Evolutionary conservation across 1,140 invertebrate genomes (phyloP), one percentile per base, ranked within the genome.

Genomic region (Danaus melanippus): DNA sequence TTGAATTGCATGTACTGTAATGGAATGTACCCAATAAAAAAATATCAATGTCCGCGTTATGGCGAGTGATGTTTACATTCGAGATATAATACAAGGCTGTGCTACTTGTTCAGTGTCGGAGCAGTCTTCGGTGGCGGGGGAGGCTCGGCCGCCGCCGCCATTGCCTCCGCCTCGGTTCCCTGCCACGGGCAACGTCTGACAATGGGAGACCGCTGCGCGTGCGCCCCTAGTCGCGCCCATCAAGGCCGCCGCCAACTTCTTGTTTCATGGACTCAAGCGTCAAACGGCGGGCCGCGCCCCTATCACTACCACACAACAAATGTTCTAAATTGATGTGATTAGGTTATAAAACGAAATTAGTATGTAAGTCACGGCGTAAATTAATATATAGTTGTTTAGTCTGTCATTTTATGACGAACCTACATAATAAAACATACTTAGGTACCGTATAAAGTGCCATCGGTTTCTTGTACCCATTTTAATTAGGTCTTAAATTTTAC

Each of bases 101-200:
- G 21, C 21, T 32, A 32, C 21, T 32, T 32, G 2, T 32, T 7
- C 81, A 79, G 84, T 88, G 68, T 88, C 86, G 61, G 86, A 88
- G 67, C 83, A 85, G 70, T 88, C 86, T 67, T 86, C 86, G 69
- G 79, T 60, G 48, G 83, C 65, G 58, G 78, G 71, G 46, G 81
- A 79, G 53, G 79, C 61, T 8, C 74, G 89, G 69, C 87, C 89
- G 75, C 90, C 90, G 75, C 91, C 90, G 69, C 91, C 90, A 77
- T 89, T 92, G 86, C 91, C 91, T 64, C 90, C 90, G 76, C 90
- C 90, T 82, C 89, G 90, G 78, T 91, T 91, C 88, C 90, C 90
- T 69, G 88, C 89, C 82, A 88, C 88, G 85, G 90, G 89, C 78
- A 86, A 85, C 87, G 91, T 91, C 87, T 92, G 91, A 92, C 91